These are phyloP conservation scores for Microchirus variegatus DNA, from an alignment of 2,797 vertebrate species.

Conservation along the genomic window DNA sequence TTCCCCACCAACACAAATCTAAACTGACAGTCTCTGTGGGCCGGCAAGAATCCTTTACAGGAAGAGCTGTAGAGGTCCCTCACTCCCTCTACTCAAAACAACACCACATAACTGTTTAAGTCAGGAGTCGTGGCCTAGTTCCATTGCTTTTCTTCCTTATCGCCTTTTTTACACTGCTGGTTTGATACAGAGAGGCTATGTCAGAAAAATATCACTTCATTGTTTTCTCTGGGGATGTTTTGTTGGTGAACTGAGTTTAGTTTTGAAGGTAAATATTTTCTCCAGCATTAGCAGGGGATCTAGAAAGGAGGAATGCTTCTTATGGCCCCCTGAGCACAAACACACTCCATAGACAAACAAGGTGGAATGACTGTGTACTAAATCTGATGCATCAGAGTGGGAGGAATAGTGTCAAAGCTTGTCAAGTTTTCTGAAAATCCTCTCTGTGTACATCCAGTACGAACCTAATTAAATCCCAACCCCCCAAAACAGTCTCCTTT, in stretches of 20 bases:
- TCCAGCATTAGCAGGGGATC: constrained; percentile 46
- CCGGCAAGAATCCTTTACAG: constrained; percentile 61
- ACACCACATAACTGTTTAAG: constrained; percentile 63
- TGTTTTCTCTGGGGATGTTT: constrained; percentile 52
- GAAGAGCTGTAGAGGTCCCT: constrained; percentile 63
- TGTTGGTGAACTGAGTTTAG: constrained; percentile 38
- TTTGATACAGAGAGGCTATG: constrained; percentile 62
- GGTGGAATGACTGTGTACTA: constrained; percentile 17
- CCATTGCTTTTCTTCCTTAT: constrained; percentile 52
- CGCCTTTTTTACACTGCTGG: constrained; percentile 29
- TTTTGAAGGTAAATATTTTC: constrained; percentile 59
- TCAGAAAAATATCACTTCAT: constrained; percentile 49
- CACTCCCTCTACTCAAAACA: constrained; percentile 63
- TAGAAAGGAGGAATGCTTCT: constrained; percentile 27
- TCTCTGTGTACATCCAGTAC: constrained; percentile 4
- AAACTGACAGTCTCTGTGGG: constrained; percentile 69
- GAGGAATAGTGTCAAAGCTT: constrained; percentile 24
- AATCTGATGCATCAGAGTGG: constrained; percentile 35
- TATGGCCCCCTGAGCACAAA: constrained; percentile 30
- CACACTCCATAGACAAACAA: constrained; percentile 49
- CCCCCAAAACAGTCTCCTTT: constrained; percentile 2
- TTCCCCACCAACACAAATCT: constrained; percentile 61
- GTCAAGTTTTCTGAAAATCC: constrained; percentile 30
- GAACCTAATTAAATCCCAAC: constrained; percentile 19
- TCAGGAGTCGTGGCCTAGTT: constrained; percentile 77